These are phyloP conservation scores for Xiphophorus birchmanni DNA, from an alignment of 2,797 vertebrate species.

Conservation along the genomic window DNA sequence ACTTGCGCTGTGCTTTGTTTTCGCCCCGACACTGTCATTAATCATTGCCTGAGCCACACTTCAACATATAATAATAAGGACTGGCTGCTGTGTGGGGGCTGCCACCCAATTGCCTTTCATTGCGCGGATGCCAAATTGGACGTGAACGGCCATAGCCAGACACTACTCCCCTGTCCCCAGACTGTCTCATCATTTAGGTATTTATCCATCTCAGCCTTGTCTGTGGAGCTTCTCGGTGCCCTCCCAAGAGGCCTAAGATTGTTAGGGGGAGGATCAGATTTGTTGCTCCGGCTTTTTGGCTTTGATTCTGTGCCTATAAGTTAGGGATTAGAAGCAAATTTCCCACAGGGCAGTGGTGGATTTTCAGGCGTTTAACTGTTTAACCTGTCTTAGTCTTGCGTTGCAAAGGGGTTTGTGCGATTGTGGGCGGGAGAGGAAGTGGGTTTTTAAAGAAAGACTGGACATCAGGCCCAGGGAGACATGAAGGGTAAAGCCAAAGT, in stretches of 20 bases:
- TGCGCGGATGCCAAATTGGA: conserved; percentile 98
- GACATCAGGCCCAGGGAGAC: conserved; percentile 92
- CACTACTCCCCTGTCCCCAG: conserved; percentile 94
- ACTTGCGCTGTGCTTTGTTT: conserved; percentile 98
- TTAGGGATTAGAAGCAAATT: conserved; percentile 99
- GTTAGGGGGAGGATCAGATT: conserved; percentile 97
- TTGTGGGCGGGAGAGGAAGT: conserved; percentile 83
- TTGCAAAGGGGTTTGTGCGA: conserved; percentile 77
- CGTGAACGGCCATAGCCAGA: conserved; percentile 97
- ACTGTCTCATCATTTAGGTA: conserved; percentile 99
- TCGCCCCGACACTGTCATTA: conserved; percentile 97
- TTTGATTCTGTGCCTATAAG: conserved; percentile 99
- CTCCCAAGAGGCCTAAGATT: conserved; percentile 96
- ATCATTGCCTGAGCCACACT: conserved; percentile 99
- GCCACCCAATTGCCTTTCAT: conserved; percentile 98
- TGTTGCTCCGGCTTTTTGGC: conserved; percentile 99
- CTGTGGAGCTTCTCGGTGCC: conserved; percentile 89
- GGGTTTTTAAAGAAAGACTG: conserved; percentile 87
- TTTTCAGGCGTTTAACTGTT: conserved; percentile 99
- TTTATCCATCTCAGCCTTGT: conserved; percentile 99
- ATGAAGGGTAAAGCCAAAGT: conserved; percentile 86
- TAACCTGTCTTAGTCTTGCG: conserved; percentile 95
- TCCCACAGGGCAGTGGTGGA: conserved; percentile 99
- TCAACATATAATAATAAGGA: conserved; percentile 99
- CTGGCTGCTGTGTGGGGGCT: conserved; percentile 94